phyloP scores from a whole-genome alignment of 2,113 vertebrate species.

The Siphamia tubifer region DNA sequence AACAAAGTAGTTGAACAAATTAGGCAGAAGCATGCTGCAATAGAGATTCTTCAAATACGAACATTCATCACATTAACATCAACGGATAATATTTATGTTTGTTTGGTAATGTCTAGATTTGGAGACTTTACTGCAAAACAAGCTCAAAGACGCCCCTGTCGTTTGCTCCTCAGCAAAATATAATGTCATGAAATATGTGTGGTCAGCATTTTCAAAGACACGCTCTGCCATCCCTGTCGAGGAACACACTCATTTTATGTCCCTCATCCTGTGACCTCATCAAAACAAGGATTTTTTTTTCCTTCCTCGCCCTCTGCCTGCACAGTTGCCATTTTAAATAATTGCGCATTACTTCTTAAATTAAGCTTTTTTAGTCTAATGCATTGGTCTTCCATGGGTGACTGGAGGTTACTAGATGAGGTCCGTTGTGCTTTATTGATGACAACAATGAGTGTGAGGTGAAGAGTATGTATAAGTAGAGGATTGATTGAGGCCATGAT shows the following conservation, averaged over 20 bases:
- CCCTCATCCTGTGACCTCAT: constrained; percentile 36
- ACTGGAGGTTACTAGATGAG: constrained; percentile 17
- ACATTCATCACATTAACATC: background rate
- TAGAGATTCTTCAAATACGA: no score
- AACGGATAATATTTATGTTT: background rate
- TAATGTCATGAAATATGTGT: constrained; percentile 11
- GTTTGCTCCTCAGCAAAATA: background rate
- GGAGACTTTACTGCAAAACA: background rate
- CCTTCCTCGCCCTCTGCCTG: constrained; percentile 29
- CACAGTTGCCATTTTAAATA: constrained; percentile 26
- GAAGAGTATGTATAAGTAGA: constrained; percentile 21
- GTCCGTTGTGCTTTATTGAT: constrained; percentile 33
- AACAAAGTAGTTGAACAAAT: no score
- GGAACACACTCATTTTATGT: constrained; percentile 10
- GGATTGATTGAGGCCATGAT: constrained; percentile 22
- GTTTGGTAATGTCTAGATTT: background rate
- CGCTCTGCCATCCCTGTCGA: background rate
- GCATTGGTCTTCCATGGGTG: constrained; percentile 32
- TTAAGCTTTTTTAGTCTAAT: constrained; percentile 30
- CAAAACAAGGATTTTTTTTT: constrained; percentile 23
- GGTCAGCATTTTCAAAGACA: background rate
- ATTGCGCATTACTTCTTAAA: constrained; percentile 15
- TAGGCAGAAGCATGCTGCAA: no score
- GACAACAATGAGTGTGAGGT: constrained; percentile 18
- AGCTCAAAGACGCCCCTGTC: background rate